Base-by-base conservation (phyloP, 2,888 invertebrate genomes). In the Pinctada fucata region DNA sequence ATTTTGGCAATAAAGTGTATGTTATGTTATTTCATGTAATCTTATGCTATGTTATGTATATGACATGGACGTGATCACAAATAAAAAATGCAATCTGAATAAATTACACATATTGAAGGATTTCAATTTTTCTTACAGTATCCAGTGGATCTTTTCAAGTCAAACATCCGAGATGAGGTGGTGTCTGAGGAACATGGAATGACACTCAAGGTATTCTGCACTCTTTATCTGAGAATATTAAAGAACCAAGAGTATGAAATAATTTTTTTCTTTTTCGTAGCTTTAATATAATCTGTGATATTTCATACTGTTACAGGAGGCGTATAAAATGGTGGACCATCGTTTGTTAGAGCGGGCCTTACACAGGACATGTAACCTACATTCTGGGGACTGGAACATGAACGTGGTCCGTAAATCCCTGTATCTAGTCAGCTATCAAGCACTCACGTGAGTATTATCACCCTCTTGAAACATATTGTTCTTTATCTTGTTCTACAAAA, bases 361-460 rank as follows among this genome's bases (percentile, higher is more conserved):
- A 1, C 90, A 91, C 71, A 79, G 85, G 3, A 89, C 91, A 48
- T 86, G 84, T 81, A 91, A 91, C 82, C 86, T 89, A 71, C 91
- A 91, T 85, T 90, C 91, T 8, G 91, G 88, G 4, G 90, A 90
- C 81, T 91, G 91, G 91, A 91, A 91, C 79, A 81, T 87, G 6
- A 85, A 87, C 69, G 89, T 87, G 50, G 84, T 91, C 47, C 79
- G 84, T 13, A 86, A 85, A 65, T 84, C 88, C 51, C 67, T 89
- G 8, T 65, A 73, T 5, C 82, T 90, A 65, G 81, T 91, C 5
- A 82, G 86, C 70, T 85, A 87, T 67, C 65, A 83, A 65, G 88
- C 85, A 16, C 75, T 90, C 66, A 84, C 84, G 90, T 90, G 74
- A 76, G 86, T 85, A 63, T n/a, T 50, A 3, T 68, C 8, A n/a